These are phyloP conservation scores for Phasia obesa DNA, from an alignment of 2,888 invertebrate genomes.

Conservation along the genomic window DNA sequence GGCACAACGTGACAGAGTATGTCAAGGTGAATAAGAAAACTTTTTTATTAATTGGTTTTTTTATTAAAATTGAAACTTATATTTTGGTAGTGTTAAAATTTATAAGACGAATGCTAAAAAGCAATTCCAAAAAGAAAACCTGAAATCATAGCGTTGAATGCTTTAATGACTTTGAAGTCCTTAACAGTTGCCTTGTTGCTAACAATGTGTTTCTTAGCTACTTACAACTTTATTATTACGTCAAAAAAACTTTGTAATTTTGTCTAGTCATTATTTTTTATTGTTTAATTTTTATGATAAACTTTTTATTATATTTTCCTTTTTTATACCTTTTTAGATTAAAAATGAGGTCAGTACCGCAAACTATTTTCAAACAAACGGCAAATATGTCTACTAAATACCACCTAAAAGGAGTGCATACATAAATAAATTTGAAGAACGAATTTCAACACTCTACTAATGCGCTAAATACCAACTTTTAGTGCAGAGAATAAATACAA, in stretches of 20 bases:
- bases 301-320: constrained; percentile 2
- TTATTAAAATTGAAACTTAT: background rate
- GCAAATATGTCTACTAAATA: background rate
- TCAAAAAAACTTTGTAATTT: too few relatives aligned
- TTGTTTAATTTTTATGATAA: too few relatives aligned
- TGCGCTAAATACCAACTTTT: constrained; percentile 78
- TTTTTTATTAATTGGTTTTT: background rate
- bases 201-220: background rate
- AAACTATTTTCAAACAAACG: too few relatives aligned
- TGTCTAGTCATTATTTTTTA: too few relatives aligned
- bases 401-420: constrained; percentile 22
- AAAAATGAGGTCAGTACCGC: constrained; percentile 38
- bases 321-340: constrained; percentile 24
- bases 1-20: background rate
- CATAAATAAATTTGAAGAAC: constrained; percentile 16
- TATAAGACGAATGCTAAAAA: background rate
- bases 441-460: constrained; percentile 72
- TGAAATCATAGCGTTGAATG: too few relatives aligned
- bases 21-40: background rate
- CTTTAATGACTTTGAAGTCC: background rate
- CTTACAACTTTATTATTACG: background rate
- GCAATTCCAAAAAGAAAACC: too few relatives aligned
- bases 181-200: background rate
- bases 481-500: constrained; percentile 73
- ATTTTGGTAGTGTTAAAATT: background rate